These are phyloP conservation scores for Semibalanus balanoides DNA, from an alignment of 1,140 invertebrate genomes.

Conservation along the genomic window DNA sequence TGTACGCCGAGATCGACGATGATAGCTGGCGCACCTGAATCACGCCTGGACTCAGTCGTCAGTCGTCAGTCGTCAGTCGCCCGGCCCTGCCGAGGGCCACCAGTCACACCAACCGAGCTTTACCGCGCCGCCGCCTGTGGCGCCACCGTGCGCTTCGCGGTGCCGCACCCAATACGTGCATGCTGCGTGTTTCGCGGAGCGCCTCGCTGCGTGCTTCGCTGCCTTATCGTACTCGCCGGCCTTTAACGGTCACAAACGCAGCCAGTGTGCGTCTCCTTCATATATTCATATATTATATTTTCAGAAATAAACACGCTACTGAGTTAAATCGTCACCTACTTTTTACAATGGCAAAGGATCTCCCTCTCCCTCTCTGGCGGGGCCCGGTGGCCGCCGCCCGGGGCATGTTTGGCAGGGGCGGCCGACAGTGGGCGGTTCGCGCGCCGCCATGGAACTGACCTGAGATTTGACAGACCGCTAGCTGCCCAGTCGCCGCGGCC, in stretches of 20 bases:
- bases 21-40: background rate
- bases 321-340: slow-evolving; percentile 1
- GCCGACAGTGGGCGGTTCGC: too few species aligned
- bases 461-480: background rate
- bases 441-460: background rate
- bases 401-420: too few species aligned
- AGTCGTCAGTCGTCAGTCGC: too few species aligned
- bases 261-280: background rate
- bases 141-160: background rate
- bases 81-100: too few species aligned
- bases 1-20: background rate
- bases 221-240: too few species aligned
- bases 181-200: too few species aligned
- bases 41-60: too few species aligned
- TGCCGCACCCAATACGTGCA: background rate
- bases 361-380: too few species aligned
- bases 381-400: too few species aligned
- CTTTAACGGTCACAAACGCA: background rate
- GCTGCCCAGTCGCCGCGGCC: background rate
- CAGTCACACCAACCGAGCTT: background rate
- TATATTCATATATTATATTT: slow-evolving; percentile 1
- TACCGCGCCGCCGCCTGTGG: background rate
- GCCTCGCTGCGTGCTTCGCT: too few species aligned
- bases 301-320: slow-evolving; percentile 1
- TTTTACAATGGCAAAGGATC: background rate